Evolutionary conservation across 1,140 invertebrate genomes (phyloP).

Genomic region (Drosophila melanogaster): DNA sequence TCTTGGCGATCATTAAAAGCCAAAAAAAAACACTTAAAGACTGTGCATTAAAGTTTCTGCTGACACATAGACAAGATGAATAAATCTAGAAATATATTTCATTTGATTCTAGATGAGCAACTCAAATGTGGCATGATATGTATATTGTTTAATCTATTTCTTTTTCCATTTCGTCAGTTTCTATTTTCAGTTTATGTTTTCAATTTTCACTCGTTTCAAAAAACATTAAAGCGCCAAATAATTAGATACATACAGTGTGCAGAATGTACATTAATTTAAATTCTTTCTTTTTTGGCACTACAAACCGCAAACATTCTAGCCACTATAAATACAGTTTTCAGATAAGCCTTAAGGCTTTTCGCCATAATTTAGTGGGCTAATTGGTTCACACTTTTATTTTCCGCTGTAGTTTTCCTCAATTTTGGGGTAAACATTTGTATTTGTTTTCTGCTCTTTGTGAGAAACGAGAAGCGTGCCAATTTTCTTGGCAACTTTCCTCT

Average conservation of each 20-base stretch:
- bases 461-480: constrained; percentile 77
- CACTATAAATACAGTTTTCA: constrained; percentile 17
- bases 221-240: constrained; percentile 39
- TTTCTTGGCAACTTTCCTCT: constrained; percentile 67
- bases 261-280: constrained; percentile 12
- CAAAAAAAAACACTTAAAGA: constrained; percentile 17
- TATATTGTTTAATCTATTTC: not conserved
- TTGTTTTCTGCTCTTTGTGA: constrained; percentile 10
- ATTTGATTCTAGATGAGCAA: constrained; percentile 1
- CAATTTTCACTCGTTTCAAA: constrained; percentile 8
- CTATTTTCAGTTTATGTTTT: constrained; percentile 49
- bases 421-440: constrained; percentile 14
- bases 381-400: constrained; percentile 67
- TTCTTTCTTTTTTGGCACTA: constrained; percentile 20
- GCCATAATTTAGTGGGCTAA: constrained; percentile 71
- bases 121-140: not conserved
- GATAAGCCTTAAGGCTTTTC: constrained; percentile 53
- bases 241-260: constrained; percentile 14
- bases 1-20: not conserved
- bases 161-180: constrained; percentile 50
- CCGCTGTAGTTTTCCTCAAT: constrained; percentile 32
- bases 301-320: constrained; percentile 30
- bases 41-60: constrained; percentile 14
- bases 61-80: constrained; percentile 25
- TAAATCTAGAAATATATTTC: constrained; percentile 20